These are phyloP conservation scores for Dromococcyx pavoninus DNA, from an alignment of 2,797 vertebrate species.

Conservation along the genomic window DNA sequence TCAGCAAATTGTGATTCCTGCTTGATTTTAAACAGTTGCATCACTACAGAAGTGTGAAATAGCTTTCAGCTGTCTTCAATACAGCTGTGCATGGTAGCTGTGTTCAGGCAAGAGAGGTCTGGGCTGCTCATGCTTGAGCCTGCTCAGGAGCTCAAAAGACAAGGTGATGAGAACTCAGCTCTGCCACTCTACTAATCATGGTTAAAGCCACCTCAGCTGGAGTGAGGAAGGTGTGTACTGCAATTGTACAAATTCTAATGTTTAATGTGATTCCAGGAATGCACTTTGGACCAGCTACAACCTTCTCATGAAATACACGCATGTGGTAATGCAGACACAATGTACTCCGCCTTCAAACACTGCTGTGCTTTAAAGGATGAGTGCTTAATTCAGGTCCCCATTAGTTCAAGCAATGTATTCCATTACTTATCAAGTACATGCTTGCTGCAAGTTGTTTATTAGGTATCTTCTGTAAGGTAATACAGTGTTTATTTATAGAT, in stretches of 20 bases:
- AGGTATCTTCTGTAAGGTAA: neutral
- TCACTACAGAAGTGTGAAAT: neutral
- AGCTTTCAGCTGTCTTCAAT: neutral
- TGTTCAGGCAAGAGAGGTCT: neutral
- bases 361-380: neutral
- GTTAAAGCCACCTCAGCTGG: neutral
- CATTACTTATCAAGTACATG: neutral
- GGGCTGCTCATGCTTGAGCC: neutral
- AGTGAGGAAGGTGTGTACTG: neutral
- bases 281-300: neutral
- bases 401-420: neutral
- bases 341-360: neutral
- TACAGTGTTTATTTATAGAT: neutral
- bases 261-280: neutral
- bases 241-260: neutral
- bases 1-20: neutral
- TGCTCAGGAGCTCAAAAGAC: neutral
- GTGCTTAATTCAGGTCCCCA: neutral
- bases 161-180: rapidly evolving
- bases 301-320: neutral
- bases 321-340: neutral
- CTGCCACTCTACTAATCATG: neutral
- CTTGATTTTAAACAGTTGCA: neutral
- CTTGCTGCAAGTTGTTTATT: neutral
- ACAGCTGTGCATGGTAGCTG: neutral